phyloP scores from a whole-genome alignment of 2,113 vertebrate species.

The Burhinus bistriatus region DNA sequence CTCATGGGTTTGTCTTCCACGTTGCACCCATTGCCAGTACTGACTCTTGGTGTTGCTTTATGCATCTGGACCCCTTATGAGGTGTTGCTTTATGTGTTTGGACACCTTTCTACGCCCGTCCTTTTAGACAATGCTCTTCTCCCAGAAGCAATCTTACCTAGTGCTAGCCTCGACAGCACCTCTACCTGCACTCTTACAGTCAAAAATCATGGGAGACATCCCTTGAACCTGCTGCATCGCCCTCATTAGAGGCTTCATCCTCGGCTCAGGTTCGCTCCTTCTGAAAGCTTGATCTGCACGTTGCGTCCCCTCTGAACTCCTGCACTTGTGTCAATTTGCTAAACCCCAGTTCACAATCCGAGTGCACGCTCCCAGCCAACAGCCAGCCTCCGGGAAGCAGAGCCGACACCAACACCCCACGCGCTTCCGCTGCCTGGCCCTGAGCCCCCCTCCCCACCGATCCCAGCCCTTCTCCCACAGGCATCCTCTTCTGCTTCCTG shows the following conservation, averaged over 20 bases:
- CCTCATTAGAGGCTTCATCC: neutral
- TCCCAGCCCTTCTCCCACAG: too few species aligned
- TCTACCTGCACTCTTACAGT: neutral
- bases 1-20: neutral
- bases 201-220: neutral
- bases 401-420: neutral
- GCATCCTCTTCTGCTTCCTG: too few species aligned
- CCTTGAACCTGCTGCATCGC: neutral
- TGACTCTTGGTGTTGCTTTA: neutral
- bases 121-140: neutral
- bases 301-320: neutral
- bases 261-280: neutral
- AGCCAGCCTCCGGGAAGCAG: too few species aligned
- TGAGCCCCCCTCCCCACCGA: neutral
- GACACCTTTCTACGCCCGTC: too few species aligned
- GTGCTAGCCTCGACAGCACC: neutral
- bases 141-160: neutral
- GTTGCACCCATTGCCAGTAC: neutral
- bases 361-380: too few species aligned
- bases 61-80: rapidly evolving
- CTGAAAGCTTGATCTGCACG: neutral
- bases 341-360: too few species aligned
- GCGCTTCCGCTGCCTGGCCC: neutral
- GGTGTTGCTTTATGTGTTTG: too few species aligned
- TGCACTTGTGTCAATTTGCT: neutral